Base-by-base conservation (phyloP, 30 jellyfish, hydroid and myxozoan genomes). In the Catostylus mosaicus region DNA sequence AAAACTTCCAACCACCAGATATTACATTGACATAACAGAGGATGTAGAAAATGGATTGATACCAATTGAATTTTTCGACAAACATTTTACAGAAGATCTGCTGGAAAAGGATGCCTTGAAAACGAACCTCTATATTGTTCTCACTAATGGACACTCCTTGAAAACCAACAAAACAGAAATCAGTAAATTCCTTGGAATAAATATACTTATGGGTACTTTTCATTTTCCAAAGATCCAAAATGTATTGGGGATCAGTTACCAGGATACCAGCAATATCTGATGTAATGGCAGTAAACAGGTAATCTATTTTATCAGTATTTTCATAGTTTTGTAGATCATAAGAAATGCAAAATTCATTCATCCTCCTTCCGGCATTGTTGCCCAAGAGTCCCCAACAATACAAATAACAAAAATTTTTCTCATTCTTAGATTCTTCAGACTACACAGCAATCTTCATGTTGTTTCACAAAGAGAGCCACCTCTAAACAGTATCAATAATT, bases 381-480 rank as follows among this genome's bases (percentile, higher is more conserved):
- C 54, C 11, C 14, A 40, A 40, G 7, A 40, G 7, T 40, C 54
- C 7, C 14, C 54, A 40, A 14, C 54, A 40, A 5, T 7, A 40
- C 54, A 40, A 14, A 5, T 40, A 40, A 14, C 54, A 40, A 40
- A 40, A 5, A 40, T 7, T 40, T 40, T 40, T 40, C 54, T 40
- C 54, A 40, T 56, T 64, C 34, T 12, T 64, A 64, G 77, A 33
- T 64, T 64, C 51, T 64, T 64, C 51, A 64, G 34, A 32, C 51
- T 64, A 6, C 12, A 22, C 46, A 64, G 7, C 59, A 70, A 70
- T 40, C 11, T 70, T 40, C 69, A 37, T 63, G 38, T 40, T 37
- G 69, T 46, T 26, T 46, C 83, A 34, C 36, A 40, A 40, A 70
- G 69, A 35, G 83, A 70, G 46, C 83, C 46, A 26, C 71, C 71